These are phyloP conservation scores for Poecile montanus DNA, from an alignment of 2,797 vertebrate species.

Conservation along the genomic window DNA sequence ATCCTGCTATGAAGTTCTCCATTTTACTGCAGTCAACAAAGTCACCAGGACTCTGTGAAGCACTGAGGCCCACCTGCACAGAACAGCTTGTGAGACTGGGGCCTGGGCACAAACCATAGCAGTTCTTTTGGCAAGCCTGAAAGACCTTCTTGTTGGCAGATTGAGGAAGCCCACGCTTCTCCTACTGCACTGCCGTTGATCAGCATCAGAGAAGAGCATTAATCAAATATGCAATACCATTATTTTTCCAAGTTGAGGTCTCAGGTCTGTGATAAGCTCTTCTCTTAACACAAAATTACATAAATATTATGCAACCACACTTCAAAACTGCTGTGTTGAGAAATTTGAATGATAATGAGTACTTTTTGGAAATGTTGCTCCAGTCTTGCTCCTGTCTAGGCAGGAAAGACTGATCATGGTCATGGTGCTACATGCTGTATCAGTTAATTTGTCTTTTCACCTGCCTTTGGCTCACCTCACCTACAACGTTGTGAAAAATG, in stretches of 20 bases:
- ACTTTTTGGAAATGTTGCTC: neutral
- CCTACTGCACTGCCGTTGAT: constrained; percentile 17
- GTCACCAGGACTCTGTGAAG: neutral
- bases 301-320: constrained; percentile 20
- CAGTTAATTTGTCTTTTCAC: constrained; percentile 28
- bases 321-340: neutral
- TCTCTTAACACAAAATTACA: constrained; percentile 20
- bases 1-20: neutral
- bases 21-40: constrained; percentile 17
- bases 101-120: constrained; percentile 41
- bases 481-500: constrained; percentile 42
- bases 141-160: constrained; percentile 50
- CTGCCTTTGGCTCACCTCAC: constrained; percentile 36
- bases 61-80: constrained; percentile 15
- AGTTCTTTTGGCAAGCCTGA: constrained; percentile 43
- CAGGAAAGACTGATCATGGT: neutral
- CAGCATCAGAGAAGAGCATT: constrained; percentile 1
- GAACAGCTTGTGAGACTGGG: constrained; percentile 39
- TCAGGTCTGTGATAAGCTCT: neutral
- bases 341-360: neutral
- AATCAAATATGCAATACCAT: constrained; percentile 2
- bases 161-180: constrained; percentile 57
- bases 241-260: constrained; percentile 27
- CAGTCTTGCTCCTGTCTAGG: neutral
- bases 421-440: neutral